Conservation (phyloP, 2,797 vertebrate species). For the Sebastes baramenuke region DNA sequence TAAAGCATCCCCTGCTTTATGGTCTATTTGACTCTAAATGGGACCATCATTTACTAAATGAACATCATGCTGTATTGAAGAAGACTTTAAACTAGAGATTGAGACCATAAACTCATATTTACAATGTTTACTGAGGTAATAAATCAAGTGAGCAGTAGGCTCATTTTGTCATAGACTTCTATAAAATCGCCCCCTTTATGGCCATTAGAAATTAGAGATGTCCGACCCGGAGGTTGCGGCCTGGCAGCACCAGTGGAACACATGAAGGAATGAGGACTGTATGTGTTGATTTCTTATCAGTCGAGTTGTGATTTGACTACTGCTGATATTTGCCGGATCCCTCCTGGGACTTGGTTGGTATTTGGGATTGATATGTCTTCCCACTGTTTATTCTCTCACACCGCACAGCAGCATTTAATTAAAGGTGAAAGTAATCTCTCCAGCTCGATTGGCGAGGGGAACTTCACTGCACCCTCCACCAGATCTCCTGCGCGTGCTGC, state of each 20-base stretch:
- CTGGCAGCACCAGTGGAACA: neutral
- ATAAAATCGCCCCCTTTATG: neutral
- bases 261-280: neutral
- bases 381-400: conserved; percentile 56
- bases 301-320: conserved; percentile 43
- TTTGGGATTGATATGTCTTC: conserved; percentile 66
- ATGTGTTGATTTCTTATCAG: conserved; percentile 41
- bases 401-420: conserved; percentile 73
- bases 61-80: neutral
- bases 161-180: neutral
- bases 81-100: fast-evolving
- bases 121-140: neutral
- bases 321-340: conserved; percentile 68
- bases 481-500: neutral
- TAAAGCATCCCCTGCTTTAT: neutral
- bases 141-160: neutral
- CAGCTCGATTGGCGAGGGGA: conserved; percentile 26
- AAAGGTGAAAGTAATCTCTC: conserved; percentile 72
- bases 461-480: conserved; percentile 13
- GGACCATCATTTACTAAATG: neutral
- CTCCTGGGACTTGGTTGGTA: conserved; percentile 61
- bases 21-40: neutral
- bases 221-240: neutral
- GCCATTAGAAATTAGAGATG: neutral
- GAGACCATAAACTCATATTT: neutral